Evolutionary conservation across 2,113 vertebrate genomes (phyloP), one percentile per base, ranked within the genome.

Genomic region (Hepsetus odoe): DNA sequence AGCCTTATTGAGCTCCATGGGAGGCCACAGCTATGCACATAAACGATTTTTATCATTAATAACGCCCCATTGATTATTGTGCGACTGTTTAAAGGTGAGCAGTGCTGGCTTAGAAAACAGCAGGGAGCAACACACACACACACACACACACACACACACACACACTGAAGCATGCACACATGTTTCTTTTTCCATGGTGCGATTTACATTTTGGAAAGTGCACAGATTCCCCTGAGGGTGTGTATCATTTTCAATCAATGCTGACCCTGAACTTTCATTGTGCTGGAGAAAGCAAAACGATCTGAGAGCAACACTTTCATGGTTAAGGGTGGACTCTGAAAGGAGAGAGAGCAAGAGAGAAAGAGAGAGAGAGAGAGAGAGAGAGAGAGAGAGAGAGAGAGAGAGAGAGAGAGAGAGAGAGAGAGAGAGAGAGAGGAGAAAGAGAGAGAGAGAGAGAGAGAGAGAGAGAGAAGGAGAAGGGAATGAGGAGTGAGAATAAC

Each of bases 201-300:
- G 86, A 90, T 93, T 91, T 93, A 90, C 92, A 92, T 92, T 92
- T 92, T 89, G 90, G 85, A 92, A 93, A 93, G 91, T 90, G 90
- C 89, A 91, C 82, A 80, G 86, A 81, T 87, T 83, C 89, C 89
- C 87, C 59, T 8, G 72, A 86, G 87, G 88, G 64, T 86, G 86
- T 88, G 84, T 77, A 88, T 86, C 83, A 72, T 79, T 92, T 90
- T 84, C 88, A 91, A 86, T 92, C 91, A 88, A 91, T 92, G 89
- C 87, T 80, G 82, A 87, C 85, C 87, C 82, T 91, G 87, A 91
- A 91, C 90, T 90, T 92, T 89, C 90, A 90, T 90, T 91, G 86
- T 89, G 87, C 84, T 84, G 77, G 72, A 79, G 72, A 82, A 76
- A 74, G 69, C 58, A 55, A 59, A 79, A 77, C 67, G 58, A 85